Conservation (phyloP, 2,113 vertebrate species). For the Poeciliopsis prolifica region DNA sequence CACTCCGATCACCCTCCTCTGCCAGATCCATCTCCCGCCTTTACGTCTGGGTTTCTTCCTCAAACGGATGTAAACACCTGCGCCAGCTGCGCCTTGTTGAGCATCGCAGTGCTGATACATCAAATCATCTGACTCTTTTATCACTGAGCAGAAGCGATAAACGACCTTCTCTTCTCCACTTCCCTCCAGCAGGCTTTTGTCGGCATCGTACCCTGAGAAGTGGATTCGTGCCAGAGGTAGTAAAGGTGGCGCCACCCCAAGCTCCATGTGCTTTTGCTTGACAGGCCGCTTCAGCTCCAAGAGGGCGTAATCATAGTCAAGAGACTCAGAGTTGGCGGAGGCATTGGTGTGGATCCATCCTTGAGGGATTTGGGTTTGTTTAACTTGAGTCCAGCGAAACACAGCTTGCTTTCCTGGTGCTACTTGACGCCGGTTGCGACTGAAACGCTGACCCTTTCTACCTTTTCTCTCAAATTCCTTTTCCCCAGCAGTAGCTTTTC, state of each 20-base stretch:
- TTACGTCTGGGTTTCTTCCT: conserved; percentile 44
- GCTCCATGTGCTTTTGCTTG: conserved; percentile 86
- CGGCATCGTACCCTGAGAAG: conserved; percentile 92
- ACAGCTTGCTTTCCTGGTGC: conserved; percentile 71
- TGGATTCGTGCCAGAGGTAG: conserved; percentile 85
- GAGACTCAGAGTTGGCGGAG: conserved; percentile 63
- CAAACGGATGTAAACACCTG: conserved; percentile 91
- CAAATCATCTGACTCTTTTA: conserved; percentile 86
- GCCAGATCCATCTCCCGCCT: conserved; percentile 79
- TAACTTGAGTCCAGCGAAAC: conserved; percentile 91
- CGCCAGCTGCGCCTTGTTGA: conserved; percentile 86
- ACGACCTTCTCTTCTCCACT: conserved; percentile 79
- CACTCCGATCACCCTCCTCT: conserved; percentile 89
- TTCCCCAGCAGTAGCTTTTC: not conserved
- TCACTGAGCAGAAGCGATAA: conserved; percentile 91
- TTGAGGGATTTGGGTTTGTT: conserved; percentile 85
- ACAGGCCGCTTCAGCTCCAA: conserved; percentile 88
- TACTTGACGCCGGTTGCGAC: conserved; percentile 32
- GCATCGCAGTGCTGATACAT: conserved; percentile 95
- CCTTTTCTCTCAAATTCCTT: not conserved
- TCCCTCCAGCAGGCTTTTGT: conserved; percentile 76
- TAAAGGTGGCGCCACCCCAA: conserved; percentile 84
- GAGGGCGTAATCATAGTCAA: conserved; percentile 91
- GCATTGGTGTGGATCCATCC: conserved; percentile 84
- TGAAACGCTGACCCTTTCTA: conserved; percentile 30